These are phyloP conservation scores for Kryptopterus vitreolus DNA, from an alignment of 2,797 vertebrate species.

Conservation along the genomic window DNA sequence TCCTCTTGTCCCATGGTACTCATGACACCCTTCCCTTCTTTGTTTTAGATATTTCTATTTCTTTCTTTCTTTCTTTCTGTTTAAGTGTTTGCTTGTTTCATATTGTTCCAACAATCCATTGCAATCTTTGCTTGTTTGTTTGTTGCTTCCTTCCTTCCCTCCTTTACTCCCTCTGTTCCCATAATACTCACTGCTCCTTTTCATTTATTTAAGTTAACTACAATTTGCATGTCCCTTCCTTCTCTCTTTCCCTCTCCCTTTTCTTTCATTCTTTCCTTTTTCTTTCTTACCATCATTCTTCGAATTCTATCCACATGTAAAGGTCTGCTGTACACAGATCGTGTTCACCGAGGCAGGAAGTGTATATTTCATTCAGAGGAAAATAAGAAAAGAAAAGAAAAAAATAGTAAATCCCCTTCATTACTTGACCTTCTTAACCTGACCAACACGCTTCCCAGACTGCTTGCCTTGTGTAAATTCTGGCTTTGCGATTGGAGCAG, in stretches of 20 bases:
- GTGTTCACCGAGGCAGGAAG: not conserved
- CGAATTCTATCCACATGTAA: not conserved
- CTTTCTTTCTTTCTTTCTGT: not conserved
- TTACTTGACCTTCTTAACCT: slow-evolving; percentile 5
- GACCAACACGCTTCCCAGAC: not conserved
- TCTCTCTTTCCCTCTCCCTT: not conserved
- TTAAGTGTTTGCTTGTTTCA: no score
- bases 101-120: no score
- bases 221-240: no score
- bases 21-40: not conserved
- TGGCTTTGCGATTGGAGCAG: slow-evolving; percentile 24
- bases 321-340: no score
- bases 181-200: no score
- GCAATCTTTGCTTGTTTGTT: no score
- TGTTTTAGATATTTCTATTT: not conserved
- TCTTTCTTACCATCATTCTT: not conserved
- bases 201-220: no score
- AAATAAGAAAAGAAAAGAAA: slow-evolving; percentile 13
- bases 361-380: slow-evolving; percentile 1
- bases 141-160: no score
- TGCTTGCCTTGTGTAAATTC: slow-evolving; percentile 17
- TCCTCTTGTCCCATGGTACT: no score
- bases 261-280: not conserved
- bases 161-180: no score
- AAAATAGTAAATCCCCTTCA: not conserved